A percentile compares a stretch with the other conserved stretches of the same genome.
phyloP scores from a whole-genome alignment of 1,140 invertebrate species.

The Lanistes nyassanus region DNA sequence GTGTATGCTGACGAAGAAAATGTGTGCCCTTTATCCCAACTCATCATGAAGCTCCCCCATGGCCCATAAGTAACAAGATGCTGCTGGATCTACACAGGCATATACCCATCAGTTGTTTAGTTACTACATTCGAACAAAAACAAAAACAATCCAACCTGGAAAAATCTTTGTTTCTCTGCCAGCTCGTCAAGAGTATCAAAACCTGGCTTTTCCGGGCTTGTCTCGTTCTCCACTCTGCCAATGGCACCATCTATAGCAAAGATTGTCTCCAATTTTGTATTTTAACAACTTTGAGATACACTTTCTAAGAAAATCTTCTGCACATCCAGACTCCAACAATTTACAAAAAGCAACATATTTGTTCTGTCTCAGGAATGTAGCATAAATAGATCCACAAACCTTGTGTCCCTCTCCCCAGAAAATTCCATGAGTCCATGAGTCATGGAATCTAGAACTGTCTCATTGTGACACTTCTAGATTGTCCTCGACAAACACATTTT shows the following conservation, averaged over 20 bases:
- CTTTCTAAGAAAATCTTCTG: not conserved
- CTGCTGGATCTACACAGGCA: too few species aligned
- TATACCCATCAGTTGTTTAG: too few species aligned
- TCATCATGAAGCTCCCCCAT: too few species aligned
- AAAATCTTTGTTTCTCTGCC: slow-evolving; percentile 59
- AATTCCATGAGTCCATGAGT: not conserved
- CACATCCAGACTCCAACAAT: not conserved
- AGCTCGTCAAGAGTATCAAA: slow-evolving; percentile 61
- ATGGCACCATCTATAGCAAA: slow-evolving; percentile 5
- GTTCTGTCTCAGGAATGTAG: not conserved
- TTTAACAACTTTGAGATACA: not conserved
- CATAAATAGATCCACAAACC: not conserved
- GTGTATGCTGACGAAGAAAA: too few species aligned
- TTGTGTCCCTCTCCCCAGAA: not conserved
- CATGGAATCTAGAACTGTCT: too few species aligned
- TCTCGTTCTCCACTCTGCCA: slow-evolving; percentile 14
- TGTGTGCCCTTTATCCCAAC: too few species aligned
- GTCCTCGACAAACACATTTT: too few species aligned
- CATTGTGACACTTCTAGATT: too few species aligned
- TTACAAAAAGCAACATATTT: not conserved
- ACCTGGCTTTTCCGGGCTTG: slow-evolving; percentile 30
- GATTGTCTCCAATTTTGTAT: too few species aligned
- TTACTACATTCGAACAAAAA: not conserved
- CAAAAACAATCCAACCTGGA: slow-evolving; percentile 40
- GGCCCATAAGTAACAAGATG: too few species aligned